Percentiles rank a stretch among this genome's conserved stretches.
Evolutionary conservation across 2,113 vertebrate genomes (phyloP).

Genomic region (Prionailurus bengalensis): DNA sequence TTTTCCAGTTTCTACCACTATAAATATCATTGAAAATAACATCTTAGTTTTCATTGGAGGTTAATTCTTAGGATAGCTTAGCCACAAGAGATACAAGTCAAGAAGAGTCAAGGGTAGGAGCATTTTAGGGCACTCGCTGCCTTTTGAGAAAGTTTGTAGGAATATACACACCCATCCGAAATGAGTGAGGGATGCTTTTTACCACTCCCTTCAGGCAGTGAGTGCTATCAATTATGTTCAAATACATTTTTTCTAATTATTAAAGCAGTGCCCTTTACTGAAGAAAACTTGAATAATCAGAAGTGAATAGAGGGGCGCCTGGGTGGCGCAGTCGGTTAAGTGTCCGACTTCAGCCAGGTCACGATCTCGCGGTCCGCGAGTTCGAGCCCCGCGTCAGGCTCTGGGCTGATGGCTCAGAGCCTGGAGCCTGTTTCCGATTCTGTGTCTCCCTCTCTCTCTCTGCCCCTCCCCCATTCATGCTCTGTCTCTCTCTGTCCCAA

Average conservation of each 20-base stretch:
- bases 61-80: background rate
- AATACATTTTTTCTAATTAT: background rate
- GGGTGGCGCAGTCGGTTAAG: too few relatives aligned
- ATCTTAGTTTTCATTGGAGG: background rate
- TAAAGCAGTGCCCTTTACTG: background rate
- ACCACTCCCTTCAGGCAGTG: background rate
- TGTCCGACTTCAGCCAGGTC: too few relatives aligned
- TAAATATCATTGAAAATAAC: background rate
- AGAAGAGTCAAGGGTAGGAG: background rate
- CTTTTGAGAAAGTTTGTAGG: background rate
- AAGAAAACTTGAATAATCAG: background rate
- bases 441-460: too few relatives aligned
- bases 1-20: background rate
- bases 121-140: background rate
- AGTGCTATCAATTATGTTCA: background rate
- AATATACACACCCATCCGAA: background rate
- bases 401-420: too few relatives aligned
- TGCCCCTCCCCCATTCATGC: too few relatives aligned
- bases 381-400: too few relatives aligned
- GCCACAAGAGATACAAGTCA: background rate
- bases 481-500: too few relatives aligned
- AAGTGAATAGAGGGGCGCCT: background rate
- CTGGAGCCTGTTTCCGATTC: too few relatives aligned
- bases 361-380: too few relatives aligned
- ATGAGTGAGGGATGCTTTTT: background rate